Conservation (phyloP, 2,797 vertebrate genomes). For the Poeciliopsis infans region DNA sequence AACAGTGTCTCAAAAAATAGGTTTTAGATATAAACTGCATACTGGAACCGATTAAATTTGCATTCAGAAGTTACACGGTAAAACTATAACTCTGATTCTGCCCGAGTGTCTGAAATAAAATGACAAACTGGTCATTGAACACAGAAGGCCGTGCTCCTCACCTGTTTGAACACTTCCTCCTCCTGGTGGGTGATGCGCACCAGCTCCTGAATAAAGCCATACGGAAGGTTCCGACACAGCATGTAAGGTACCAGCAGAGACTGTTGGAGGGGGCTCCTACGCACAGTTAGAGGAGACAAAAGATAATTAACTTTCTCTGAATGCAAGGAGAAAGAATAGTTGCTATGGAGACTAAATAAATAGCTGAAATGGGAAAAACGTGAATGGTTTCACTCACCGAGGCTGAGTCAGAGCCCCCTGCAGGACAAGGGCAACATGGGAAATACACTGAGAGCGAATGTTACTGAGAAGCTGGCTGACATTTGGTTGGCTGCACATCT, state of each 20-base stretch:
- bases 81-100: background rate
- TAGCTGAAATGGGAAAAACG: background rate
- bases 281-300: conserved; percentile 7
- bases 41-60: background rate
- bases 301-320: conserved; percentile 25
- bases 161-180: conserved; percentile 94
- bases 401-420: conserved; percentile 95
- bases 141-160: conserved; percentile 51
- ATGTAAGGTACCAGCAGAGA: conserved; percentile 97
- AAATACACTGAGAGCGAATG: conserved; percentile 99
- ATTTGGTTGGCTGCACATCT: conserved; percentile 98
- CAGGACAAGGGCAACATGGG: conserved; percentile 93
- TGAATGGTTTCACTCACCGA: conserved; percentile 80
- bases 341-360: conserved; percentile 60
- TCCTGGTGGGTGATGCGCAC: conserved; percentile 97
- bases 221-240: conserved; percentile 98
- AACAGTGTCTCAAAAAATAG: background rate
- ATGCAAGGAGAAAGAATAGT: conserved; percentile 48
- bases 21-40: background rate
- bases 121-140: background rate
- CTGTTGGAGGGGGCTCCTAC: conserved; percentile 90
- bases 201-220: conserved; percentile 96
- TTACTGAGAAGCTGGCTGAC: conserved; percentile 99
- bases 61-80: background rate
- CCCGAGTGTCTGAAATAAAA: background rate